phyloP scores from a whole-genome alignment of 2,113 vertebrate genomes.

The Corydoras sp. region DNA sequence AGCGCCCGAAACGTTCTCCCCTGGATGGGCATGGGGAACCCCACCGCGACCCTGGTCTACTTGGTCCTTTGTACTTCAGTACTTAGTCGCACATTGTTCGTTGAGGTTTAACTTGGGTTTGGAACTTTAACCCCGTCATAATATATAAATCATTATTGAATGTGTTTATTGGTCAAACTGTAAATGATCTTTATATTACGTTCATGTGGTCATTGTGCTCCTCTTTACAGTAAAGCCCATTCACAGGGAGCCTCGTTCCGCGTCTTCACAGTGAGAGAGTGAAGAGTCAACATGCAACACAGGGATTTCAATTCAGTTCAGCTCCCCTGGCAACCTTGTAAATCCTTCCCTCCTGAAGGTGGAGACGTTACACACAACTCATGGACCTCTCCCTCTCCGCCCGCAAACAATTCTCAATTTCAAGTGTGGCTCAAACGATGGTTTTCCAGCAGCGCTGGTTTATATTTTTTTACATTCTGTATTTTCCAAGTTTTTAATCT shows the following conservation, averaged over 20 bases:
- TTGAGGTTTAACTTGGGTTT: too few species aligned
- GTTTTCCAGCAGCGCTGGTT: conserved; percentile 64
- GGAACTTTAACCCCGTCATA: too few species aligned
- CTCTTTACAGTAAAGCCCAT: conserved; percentile 61
- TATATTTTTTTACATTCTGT: conserved; percentile 36
- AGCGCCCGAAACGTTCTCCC: too few species aligned
- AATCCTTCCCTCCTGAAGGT: conserved; percentile 26
- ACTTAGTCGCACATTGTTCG: too few species aligned
- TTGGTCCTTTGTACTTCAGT: too few species aligned
- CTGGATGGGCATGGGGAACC: too few species aligned
- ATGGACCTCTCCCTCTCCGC: conserved; percentile 21
- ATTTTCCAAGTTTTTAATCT: conserved; percentile 48
- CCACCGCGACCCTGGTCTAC: too few species aligned
- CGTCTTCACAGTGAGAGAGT: conserved; percentile 64
- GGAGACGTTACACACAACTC: conserved; percentile 27
- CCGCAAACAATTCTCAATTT: background rate
- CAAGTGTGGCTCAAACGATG: conserved; percentile 42
- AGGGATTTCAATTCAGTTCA: conserved; percentile 1
- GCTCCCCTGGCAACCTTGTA: conserved; percentile 29
- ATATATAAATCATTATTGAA: background rate
- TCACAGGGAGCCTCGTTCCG: conserved; percentile 65
- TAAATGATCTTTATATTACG: conserved; percentile 1
- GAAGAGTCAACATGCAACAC: conserved; percentile 24
- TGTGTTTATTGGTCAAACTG: background rate
- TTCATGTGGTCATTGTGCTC: background rate